phyloP scores from a whole-genome alignment of 2,113 vertebrate genomes.

The Turdus rufiventris region DNA sequence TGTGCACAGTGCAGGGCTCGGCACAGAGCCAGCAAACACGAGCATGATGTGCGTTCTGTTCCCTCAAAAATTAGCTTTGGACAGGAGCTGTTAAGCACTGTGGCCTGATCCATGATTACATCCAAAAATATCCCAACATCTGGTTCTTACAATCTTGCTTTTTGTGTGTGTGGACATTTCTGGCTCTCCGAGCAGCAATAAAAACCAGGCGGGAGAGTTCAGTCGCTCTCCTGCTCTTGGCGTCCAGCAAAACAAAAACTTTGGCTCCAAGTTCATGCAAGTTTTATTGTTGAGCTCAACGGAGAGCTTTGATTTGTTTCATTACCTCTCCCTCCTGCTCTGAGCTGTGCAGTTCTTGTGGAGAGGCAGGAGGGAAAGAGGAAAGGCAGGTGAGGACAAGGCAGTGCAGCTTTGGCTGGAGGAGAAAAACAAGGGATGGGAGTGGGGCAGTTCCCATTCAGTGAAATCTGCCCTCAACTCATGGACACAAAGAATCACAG shows the following conservation, averaged over 20 bases:
- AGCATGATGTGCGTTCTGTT: background rate
- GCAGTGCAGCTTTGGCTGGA: background rate
- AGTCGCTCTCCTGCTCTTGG: background rate
- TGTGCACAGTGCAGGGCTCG: background rate
- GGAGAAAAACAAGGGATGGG: background rate
- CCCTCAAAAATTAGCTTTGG: background rate
- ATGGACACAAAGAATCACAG: background rate
- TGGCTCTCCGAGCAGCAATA: background rate
- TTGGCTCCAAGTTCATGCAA: background rate
- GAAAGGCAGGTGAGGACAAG: background rate
- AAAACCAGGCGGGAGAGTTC: background rate
- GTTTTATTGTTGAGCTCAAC: background rate
- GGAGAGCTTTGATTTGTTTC: background rate
- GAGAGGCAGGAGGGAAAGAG: fast-evolving
- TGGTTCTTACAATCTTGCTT: background rate
- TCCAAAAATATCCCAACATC: slow-evolving; percentile 38
- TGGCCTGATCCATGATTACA: background rate
- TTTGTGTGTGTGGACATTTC: background rate
- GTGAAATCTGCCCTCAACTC: background rate
- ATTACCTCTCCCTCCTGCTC: background rate
- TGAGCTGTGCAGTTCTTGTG: background rate
- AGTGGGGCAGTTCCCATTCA: background rate
- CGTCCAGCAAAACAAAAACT: background rate
- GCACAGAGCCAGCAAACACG: background rate
- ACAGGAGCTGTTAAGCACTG: background rate